These are phyloP conservation scores for Cacoxenus indagator DNA, from an alignment of 2,888 invertebrate species.

Conservation along the genomic window DNA sequence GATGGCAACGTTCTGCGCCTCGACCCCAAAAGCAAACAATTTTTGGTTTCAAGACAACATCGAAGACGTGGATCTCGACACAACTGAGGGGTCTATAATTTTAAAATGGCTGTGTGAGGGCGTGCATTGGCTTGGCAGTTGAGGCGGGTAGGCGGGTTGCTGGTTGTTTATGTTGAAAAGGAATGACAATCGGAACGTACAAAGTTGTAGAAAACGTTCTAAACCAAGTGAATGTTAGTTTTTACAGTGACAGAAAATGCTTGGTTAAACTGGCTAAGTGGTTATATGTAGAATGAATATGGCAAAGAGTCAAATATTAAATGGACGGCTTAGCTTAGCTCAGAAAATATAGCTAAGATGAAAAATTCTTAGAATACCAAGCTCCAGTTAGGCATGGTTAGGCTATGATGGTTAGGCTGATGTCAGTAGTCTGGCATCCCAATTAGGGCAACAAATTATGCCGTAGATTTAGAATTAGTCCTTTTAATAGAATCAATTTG, in stretches of 20 bases:
- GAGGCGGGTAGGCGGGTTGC: neutral
- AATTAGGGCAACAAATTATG: too few species aligned
- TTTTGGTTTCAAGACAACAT: conserved; percentile 11
- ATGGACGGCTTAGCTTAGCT: too few species aligned
- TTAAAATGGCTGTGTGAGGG: neutral
- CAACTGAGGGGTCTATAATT: conserved; percentile 6
- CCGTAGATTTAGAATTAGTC: too few species aligned
- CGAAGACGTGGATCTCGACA: neutral
- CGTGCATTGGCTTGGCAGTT: neutral
- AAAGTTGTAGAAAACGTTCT: neutral
- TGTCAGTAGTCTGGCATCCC: too few species aligned
- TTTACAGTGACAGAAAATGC: neutral
- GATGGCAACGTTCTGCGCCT: neutral
- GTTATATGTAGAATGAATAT: too few species aligned
- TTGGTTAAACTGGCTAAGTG: neutral
- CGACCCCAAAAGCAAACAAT: conserved; percentile 18
- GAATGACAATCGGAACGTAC: conserved; percentile 9
- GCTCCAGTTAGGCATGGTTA: too few species aligned
- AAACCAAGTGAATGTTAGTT: neutral
- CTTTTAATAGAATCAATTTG: too few species aligned
- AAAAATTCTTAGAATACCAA: too few species aligned
- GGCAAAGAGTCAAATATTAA: too few species aligned
- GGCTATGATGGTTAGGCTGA: too few species aligned
- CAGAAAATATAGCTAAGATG: too few species aligned
- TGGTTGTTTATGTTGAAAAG: neutral